Percentiles rank a stretch among this genome's conserved stretches.
Conservation (phyloP, 1,140 invertebrate genomes). For the Euglossa dilemma region DNA sequence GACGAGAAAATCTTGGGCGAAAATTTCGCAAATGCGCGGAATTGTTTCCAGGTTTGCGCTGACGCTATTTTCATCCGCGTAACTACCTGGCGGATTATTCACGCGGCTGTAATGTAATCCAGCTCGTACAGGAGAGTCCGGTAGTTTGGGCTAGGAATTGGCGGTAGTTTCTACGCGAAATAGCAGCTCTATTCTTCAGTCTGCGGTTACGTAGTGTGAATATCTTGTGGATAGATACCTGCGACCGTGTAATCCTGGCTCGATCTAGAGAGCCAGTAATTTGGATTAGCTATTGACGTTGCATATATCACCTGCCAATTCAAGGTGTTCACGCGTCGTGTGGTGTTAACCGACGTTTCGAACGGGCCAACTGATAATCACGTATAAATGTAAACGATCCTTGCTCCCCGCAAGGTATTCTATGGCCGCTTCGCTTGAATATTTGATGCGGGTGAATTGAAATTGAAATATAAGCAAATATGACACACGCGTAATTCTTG, state of each 20-base stretch:
- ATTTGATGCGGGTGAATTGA: neutral
- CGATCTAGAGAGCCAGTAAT: constrained; percentile 44
- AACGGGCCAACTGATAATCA: constrained; percentile 20
- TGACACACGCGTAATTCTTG: no score
- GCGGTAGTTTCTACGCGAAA: constrained; percentile 58
- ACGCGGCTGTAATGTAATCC: constrained; percentile 62
- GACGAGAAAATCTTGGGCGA: constrained; percentile 34
- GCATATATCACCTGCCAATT: constrained; percentile 43
- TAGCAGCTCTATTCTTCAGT: constrained; percentile 60
- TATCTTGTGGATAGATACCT: constrained; percentile 53
- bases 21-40: constrained; percentile 55
- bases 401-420: neutral
- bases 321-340: constrained; percentile 23
- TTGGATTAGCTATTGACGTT: constrained; percentile 51
- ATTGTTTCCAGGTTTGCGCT: constrained; percentile 56
- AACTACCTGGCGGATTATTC: constrained; percentile 61
- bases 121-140: constrained; percentile 47
- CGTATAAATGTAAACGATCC: neutral
- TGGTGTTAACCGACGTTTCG: constrained; percentile 22
- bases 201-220: constrained; percentile 54
- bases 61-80: constrained; percentile 56
- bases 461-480: neutral
- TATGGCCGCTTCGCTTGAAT: no score
- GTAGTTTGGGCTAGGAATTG: constrained; percentile 61
- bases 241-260: constrained; percentile 49